phyloP scores from a whole-genome alignment of 2,797 vertebrate species.

The Mus minutoides region DNA sequence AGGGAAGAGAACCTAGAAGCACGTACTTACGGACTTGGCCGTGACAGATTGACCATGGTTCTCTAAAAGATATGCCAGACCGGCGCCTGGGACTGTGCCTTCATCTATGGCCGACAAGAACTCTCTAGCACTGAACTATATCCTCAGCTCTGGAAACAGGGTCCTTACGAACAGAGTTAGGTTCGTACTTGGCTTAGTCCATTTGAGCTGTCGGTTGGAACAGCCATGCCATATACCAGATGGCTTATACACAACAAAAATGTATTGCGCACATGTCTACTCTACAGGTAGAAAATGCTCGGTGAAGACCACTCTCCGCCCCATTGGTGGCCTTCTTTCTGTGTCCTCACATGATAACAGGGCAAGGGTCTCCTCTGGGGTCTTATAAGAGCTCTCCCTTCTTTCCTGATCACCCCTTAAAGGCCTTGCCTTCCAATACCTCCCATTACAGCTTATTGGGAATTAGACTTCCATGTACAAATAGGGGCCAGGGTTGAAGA shows the following conservation, averaged over 20 bases:
- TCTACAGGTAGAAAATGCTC: background rate
- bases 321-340: background rate
- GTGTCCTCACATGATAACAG: too few relatives aligned
- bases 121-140: background rate
- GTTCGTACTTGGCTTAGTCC: background rate
- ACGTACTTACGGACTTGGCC: background rate
- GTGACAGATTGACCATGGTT: accelerated
- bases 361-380: background rate
- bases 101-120: background rate
- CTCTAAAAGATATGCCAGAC: background rate
- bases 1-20: background rate
- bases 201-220: background rate
- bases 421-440: background rate
- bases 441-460: background rate
- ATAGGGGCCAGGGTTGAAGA: too few relatives aligned
- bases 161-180: background rate
- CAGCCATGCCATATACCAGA: background rate
- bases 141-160: background rate
- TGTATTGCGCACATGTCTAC: background rate
- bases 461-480: background rate
- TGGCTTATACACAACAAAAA: background rate
- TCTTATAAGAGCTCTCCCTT: background rate
- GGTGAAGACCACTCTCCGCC: background rate
- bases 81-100: background rate
- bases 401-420: background rate